Evolutionary conservation across 2,797 vertebrate species (phyloP).

Genomic region (Pelobates cultripes): DNA sequence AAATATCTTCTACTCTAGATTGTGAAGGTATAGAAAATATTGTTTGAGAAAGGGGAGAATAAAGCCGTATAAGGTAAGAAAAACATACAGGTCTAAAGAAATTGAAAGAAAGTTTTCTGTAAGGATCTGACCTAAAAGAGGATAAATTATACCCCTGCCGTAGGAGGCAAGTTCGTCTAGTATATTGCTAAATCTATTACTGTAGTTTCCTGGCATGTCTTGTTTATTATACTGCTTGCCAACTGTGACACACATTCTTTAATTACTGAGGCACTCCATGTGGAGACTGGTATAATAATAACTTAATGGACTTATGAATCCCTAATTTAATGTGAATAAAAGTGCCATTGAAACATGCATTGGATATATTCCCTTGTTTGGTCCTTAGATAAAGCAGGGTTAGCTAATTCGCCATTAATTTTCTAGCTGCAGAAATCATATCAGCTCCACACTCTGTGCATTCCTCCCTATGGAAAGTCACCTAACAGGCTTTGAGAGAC

Average conservation of each 20-base stretch:
- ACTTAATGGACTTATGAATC: conserved; percentile 23
- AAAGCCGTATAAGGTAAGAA: too few relatives aligned
- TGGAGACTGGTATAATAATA: conserved; percentile 21
- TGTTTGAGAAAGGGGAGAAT: too few relatives aligned
- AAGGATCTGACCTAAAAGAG: not conserved
- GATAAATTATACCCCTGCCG: not conserved
- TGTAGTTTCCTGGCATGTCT: conserved; percentile 5
- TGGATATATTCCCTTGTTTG: not conserved
- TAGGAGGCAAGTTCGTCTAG: not conserved
- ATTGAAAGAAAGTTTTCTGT: not conserved
- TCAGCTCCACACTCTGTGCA: not conserved
- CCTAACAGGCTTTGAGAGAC: not conserved
- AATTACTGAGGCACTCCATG: not conserved
- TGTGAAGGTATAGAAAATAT: too few relatives aligned
- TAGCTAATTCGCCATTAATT: conserved; percentile 17
- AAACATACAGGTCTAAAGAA: not conserved
- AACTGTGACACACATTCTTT: not conserved
- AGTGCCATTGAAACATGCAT: not conserved
- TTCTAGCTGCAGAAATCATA: not conserved
- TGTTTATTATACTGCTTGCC: not conserved
- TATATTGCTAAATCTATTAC: not conserved
- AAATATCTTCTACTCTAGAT: too few relatives aligned
- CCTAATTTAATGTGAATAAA: conserved; percentile 22
- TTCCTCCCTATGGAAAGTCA: not conserved
- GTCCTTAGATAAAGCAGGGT: conserved; percentile 2